Percentiles rank a stretch among this genome's conserved stretches.
Conservation (phyloP, 2,888 invertebrate genomes). For the Mycogona germanica region DNA sequence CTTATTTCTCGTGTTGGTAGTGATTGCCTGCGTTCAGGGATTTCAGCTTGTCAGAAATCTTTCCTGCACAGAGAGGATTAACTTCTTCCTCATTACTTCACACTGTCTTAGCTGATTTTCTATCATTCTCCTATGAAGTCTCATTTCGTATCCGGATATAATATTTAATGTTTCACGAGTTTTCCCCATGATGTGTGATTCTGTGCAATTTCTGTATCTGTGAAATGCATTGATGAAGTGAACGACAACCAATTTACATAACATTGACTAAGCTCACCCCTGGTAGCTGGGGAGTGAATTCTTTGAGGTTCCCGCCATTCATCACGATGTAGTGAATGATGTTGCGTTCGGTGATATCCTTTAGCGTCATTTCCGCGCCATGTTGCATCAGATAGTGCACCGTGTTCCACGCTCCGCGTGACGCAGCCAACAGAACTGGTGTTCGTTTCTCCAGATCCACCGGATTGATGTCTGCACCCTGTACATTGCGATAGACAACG, state of each 20-base stretch:
- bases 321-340: constrained; percentile 74
- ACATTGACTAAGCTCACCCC: constrained; percentile 5
- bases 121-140: too few species aligned
- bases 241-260: neutral
- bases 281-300: constrained; percentile 43
- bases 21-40: too few species aligned
- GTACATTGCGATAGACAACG: too few species aligned
- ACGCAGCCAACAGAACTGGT: constrained; percentile 65
- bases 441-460: constrained; percentile 67
- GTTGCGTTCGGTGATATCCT: constrained; percentile 65
- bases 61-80: too few species aligned
- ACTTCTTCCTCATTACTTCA: neutral
- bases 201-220: neutral
- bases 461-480: constrained; percentile 69
- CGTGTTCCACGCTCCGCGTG: constrained; percentile 68
- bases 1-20: too few species aligned
- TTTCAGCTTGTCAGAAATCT: too few species aligned
- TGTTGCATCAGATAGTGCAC: constrained; percentile 56
- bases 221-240: neutral
- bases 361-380: constrained; percentile 62
- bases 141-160: too few species aligned
- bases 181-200: too few species aligned
- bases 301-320: constrained; percentile 66
- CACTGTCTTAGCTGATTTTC: too few species aligned
- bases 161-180: too few species aligned